Conservation (phyloP, 1,140 invertebrate genomes). For the Apis laboriosa region DNA sequence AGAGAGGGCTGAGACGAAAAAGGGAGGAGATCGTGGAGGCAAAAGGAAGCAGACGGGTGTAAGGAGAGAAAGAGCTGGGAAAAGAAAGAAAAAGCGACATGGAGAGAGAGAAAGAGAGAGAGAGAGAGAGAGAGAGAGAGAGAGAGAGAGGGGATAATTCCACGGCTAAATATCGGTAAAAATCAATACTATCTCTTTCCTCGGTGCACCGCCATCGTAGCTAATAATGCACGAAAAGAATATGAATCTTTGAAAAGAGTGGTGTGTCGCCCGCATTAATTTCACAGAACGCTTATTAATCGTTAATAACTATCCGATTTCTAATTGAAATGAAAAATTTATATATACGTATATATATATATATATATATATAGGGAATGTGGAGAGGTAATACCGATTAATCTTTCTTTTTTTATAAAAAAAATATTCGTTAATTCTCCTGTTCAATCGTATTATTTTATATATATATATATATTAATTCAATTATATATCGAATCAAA, state of each 20-base stretch:
- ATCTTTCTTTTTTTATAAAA: no score
- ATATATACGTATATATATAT: no score
- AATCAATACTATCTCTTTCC: constrained; percentile 79
- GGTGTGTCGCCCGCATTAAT: not conserved
- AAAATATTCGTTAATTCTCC: no score
- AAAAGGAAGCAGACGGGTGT: constrained; percentile 46
- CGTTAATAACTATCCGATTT: no score
- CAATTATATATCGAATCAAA: no score
- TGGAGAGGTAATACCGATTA: no score
- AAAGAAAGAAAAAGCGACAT: constrained; percentile 46
- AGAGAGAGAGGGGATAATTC: constrained; percentile 74
- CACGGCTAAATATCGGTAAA: constrained; percentile 79
- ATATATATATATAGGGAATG: not conserved
- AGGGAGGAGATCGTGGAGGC: constrained; percentile 50
- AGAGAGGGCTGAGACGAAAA: constrained; percentile 44
- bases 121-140: constrained; percentile 48
- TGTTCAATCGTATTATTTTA: no score
- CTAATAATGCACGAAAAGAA: constrained; percentile 71
- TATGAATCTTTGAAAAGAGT: constrained; percentile 29
- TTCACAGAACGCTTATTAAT: not conserved
- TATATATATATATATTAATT: no score
- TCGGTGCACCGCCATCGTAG: constrained; percentile 66
- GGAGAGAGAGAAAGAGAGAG: constrained; percentile 39
- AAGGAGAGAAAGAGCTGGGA: constrained; percentile 60
- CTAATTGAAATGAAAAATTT: no score